These are phyloP conservation scores for Ctenoplectra terminalis DNA, from an alignment of 1,140 invertebrate species.

Conservation along the genomic window DNA sequence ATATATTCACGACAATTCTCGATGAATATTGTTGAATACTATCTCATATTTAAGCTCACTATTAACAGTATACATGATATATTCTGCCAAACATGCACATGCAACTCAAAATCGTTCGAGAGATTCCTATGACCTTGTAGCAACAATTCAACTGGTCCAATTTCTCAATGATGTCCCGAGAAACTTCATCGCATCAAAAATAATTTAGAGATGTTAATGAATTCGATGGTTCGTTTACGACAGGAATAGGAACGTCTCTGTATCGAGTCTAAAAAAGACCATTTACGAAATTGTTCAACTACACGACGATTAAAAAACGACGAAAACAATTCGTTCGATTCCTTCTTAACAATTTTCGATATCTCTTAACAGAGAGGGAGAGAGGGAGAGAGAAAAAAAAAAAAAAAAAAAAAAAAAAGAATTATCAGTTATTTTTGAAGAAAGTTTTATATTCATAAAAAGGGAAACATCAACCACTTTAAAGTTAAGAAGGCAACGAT, in stretches of 20 bases:
- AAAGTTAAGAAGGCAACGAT: slow-evolving; percentile 32
- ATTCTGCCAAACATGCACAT: slow-evolving; percentile 77
- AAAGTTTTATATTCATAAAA: background rate
- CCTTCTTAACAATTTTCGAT: slow-evolving; percentile 35
- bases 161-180: background rate
- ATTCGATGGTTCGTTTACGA: slow-evolving; percentile 51
- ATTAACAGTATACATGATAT: slow-evolving; percentile 82
- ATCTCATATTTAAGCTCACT: slow-evolving; percentile 82
- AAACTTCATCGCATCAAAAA: background rate
- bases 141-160: background rate
- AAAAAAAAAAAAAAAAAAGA: no score
- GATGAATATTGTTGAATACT: slow-evolving; percentile 71
- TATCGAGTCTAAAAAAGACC: slow-evolving; percentile 34
- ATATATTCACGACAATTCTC: slow-evolving; percentile 31
- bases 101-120: slow-evolving; percentile 67
- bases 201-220: slow-evolving; percentile 56
- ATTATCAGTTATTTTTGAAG: no score
- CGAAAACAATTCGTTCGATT: slow-evolving; percentile 46
- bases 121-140: slow-evolving; percentile 68
- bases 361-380: no score
- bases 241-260: slow-evolving; percentile 53
- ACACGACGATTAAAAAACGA: slow-evolving; percentile 42
- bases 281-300: slow-evolving; percentile 34
- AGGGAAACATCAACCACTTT: background rate
- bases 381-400: no score